Conservation (phyloP, 2,888 invertebrate genomes). For the Sericinus montela region DNA sequence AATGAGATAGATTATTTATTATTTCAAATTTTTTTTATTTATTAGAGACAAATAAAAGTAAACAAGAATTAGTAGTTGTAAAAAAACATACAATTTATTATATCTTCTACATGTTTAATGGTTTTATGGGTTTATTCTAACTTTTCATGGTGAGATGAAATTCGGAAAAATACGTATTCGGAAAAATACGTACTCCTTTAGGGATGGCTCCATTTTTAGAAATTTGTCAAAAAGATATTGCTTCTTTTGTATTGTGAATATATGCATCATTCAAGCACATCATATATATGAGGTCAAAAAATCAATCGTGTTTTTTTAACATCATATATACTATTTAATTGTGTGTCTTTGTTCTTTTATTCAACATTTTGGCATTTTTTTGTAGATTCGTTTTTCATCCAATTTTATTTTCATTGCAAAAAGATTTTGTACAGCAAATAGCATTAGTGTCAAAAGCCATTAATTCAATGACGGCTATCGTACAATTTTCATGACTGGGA, state of each 20-base stretch:
- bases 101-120: background rate
- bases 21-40: too few species aligned
- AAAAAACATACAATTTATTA: background rate
- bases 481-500: background rate
- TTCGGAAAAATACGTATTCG: conserved; percentile 26
- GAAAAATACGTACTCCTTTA: conserved; percentile 49
- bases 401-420: background rate
- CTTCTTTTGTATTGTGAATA: conserved; percentile 13
- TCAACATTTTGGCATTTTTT: background rate
- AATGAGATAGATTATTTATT: too few species aligned
- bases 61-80: background rate
- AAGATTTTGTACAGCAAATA: background rate
- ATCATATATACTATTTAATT: background rate
- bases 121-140: background rate
- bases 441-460: background rate
- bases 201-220: conserved; percentile 52
- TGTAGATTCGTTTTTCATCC: background rate
- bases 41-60: too few species aligned
- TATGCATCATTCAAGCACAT: background rate
- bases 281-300: background rate
- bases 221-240: conserved; percentile 44
- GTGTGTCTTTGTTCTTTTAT: background rate
- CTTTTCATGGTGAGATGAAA: background rate
- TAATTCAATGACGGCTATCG: background rate
- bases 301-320: background rate